These are phyloP conservation scores for Acanthis flammea DNA, from an alignment of 2,797 vertebrate genomes.

Conservation along the genomic window DNA sequence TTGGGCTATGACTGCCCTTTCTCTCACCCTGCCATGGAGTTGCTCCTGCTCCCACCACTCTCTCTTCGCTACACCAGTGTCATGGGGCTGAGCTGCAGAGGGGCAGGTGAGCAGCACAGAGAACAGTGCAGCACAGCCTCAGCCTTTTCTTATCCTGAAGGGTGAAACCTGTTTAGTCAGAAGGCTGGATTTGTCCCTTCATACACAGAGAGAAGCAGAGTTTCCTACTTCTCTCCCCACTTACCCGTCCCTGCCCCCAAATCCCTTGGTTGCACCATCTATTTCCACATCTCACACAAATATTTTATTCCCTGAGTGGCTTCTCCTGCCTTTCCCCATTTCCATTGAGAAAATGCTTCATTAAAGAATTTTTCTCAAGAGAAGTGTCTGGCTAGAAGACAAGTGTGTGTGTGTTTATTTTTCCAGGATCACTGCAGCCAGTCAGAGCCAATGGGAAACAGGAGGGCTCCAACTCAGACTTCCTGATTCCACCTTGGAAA, in stretches of 20 bases:
- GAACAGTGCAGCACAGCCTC: background rate
- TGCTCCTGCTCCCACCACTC: background rate
- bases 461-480: background rate
- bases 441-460: rapidly evolving
- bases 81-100: background rate
- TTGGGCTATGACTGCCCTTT: background rate
- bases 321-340: background rate
- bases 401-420: background rate
- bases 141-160: background rate
- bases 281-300: background rate
- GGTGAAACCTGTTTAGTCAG: background rate
- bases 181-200: background rate
- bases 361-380: background rate
- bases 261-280: background rate
- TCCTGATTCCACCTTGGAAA: background rate
- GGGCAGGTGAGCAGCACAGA: background rate
- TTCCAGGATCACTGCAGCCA: background rate
- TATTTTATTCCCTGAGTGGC: background rate
- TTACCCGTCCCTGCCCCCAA: rapidly evolving
- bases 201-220: background rate
- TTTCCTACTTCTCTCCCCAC: background rate
- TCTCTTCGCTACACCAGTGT: rapidly evolving
- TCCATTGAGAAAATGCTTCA: background rate
- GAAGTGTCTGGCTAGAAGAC: background rate
- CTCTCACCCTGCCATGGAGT: background rate